Base-by-base conservation (phyloP, 2,797 vertebrate genomes). In the Manis pentadactyla region DNA sequence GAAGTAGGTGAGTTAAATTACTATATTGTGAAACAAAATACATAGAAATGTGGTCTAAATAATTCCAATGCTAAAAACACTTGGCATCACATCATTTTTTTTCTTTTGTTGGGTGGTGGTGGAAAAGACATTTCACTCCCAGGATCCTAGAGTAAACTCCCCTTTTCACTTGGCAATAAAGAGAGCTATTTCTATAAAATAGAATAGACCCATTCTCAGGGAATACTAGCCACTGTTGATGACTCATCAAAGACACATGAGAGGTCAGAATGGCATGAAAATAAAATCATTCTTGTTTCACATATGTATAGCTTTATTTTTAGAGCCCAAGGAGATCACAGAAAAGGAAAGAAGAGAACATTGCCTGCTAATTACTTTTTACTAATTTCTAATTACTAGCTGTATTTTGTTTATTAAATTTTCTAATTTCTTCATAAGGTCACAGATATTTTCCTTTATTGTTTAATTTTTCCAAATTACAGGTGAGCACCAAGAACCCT, bases 341-440 rank as follows among this genome's bases (percentile, higher is more conserved):
- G 57, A 86, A 86, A 96, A 94, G 57, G 42, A 74, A 85, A 93
- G 8, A 87, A 57, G 55, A 87, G 77, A 94, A 82, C 51, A 92
- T 27, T 93, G 59, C 39, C n/a, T 61, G 5, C 81, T 94, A 95
- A 96, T 95, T 96, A 85, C 49, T 90, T 97, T 94, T 93, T 73
- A 90, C 68, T 83, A 93, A 90, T 18, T 92, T 73, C 34, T 86
- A 96, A 90, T 95, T 97, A 83, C 59, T 64, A 85, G 83, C 49
- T 88, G 3, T 92, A 46, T 96, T 93, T 96, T 91, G 68, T 93
- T 97, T 94, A 96, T 95, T 95, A 94, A 95, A 94, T 49, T 94
- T 96, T 90, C 66, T 46, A 10, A 85, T 97, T 85, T 89, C 63
- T 92, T 93, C 85, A 61, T 92, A 88, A 84, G 66, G 93, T 66